Conservation (phyloP, 2,888 invertebrate species). For the Lycophotia porphyrea region DNA sequence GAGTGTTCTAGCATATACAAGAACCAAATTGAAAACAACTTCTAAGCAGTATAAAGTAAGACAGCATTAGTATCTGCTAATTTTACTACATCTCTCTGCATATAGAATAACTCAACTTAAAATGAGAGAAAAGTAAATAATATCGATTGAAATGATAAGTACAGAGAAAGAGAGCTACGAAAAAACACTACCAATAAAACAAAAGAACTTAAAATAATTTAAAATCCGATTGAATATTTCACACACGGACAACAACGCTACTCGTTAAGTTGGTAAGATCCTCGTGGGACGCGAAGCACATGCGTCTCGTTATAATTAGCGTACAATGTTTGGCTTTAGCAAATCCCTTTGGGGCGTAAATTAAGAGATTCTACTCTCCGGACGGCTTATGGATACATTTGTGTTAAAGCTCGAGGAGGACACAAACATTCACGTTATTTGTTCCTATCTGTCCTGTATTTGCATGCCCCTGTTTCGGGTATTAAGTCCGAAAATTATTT, state of each 20-base stretch:
- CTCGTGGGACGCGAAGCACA: slow-evolving; percentile 87
- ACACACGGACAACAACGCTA: slow-evolving; percentile 67
- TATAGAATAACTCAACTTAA: not conserved
- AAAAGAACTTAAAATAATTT: slow-evolving; percentile 46
- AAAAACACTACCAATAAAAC: slow-evolving; percentile 10
- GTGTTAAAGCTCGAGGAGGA: slow-evolving; percentile 79
- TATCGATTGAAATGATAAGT: not conserved
- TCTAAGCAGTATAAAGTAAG: not conserved
- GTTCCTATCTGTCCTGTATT: slow-evolving; percentile 75
- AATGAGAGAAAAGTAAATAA: not conserved
- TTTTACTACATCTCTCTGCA: not conserved
- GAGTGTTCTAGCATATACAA: slow-evolving; percentile 14
- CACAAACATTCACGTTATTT: slow-evolving; percentile 70
- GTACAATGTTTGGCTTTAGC: slow-evolving; percentile 90
- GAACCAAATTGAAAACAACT: not conserved
- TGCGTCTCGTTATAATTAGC: slow-evolving; percentile 90
- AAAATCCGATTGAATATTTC: slow-evolving; percentile 59
- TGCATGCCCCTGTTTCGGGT: slow-evolving; percentile 72
- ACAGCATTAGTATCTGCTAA: not conserved
- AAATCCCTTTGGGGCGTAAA: slow-evolving; percentile 90
- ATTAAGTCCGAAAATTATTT: slow-evolving; percentile 72
- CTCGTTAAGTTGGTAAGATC: slow-evolving; percentile 85
- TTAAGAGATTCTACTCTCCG: slow-evolving; percentile 87
- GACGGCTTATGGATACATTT: slow-evolving; percentile 87
- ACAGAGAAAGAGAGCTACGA: not conserved